Percentiles rank a stretch among this genome's conserved stretches.
phyloP scores from a whole-genome alignment of 2,888 invertebrate species.

The Amphipoea oculea region DNA sequence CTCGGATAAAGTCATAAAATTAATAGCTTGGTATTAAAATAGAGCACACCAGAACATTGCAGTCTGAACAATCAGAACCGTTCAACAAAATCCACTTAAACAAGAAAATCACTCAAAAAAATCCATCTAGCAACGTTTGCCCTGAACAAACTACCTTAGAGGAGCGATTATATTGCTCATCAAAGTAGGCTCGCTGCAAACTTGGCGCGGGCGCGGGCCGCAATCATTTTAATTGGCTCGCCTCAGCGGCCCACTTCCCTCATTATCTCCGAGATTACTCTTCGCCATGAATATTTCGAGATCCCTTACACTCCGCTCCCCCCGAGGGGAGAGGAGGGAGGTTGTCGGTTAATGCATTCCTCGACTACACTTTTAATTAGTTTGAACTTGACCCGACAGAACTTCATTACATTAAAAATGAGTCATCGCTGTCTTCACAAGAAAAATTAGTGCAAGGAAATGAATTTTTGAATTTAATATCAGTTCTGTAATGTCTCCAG shows the following conservation, averaged over 20 bases:
- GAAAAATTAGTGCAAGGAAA: constrained; percentile 52
- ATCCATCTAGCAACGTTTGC: constrained; percentile 45
- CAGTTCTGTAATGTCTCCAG: constrained; percentile 39
- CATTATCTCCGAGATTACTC: constrained; percentile 70
- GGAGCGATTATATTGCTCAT: constrained; percentile 64
- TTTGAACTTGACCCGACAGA: constrained; percentile 68
- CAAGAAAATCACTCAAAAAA: constrained; percentile 38
- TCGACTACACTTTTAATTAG: constrained; percentile 69
- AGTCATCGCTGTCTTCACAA: constrained; percentile 49
- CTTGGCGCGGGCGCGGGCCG: constrained; percentile 58
- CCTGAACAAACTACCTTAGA: constrained; percentile 61
- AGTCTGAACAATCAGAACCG: not conserved
- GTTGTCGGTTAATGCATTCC: constrained; percentile 60
- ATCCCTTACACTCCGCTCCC: constrained; percentile 26
- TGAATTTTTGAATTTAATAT: constrained; percentile 54
- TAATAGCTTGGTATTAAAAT: not conserved
- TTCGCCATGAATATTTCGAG: constrained; percentile 68
- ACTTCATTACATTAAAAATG: constrained; percentile 65
- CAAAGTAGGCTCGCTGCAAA: constrained; percentile 60
- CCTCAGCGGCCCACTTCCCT: constrained; percentile 68
- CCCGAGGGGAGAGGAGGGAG: not conserved
- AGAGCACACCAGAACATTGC: not conserved
- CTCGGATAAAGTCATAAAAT: not conserved
- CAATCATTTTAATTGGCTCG: constrained; percentile 74
- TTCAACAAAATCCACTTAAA: constrained; percentile 18